Evolutionary conservation across 1,140 invertebrate species (phyloP).

Genomic region (Galendromus occidentalis): DNA sequence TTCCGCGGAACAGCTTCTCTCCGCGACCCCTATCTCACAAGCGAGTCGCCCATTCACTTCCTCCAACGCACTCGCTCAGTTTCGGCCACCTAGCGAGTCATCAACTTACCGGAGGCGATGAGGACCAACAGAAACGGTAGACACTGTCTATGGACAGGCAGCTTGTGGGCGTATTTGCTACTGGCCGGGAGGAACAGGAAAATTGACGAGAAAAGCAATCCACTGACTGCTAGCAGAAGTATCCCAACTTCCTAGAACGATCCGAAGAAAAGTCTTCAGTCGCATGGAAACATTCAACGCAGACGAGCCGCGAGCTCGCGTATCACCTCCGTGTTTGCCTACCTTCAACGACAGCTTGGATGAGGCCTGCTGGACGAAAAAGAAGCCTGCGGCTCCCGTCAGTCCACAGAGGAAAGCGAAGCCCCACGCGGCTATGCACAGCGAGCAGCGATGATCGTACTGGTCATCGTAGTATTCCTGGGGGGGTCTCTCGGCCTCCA

Average conservation of each 20-base stretch:
- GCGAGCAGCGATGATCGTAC: constrained; percentile 8
- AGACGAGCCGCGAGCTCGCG: background rate
- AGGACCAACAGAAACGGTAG: background rate
- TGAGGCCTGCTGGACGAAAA: background rate
- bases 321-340: background rate
- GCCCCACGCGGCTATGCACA: constrained; percentile 6
- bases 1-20: no score
- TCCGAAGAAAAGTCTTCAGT: background rate
- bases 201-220: background rate
- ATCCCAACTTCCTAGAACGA: background rate
- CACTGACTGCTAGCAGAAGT: background rate
- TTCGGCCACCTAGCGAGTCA: no score
- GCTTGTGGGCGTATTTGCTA: constrained; percentile 5
- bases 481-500: background rate
- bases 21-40: no score
- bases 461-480: background rate
- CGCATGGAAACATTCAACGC: background rate
- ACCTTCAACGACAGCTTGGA: background rate
- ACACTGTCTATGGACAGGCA: constrained; percentile 6
- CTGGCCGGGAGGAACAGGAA: background rate
- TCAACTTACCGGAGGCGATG: background rate
- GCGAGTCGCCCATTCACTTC: no score
- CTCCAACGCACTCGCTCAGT: no score
- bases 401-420: constrained; percentile 9
- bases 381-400: background rate